Evolutionary conservation across 2,888 invertebrate species (phyloP).

Genomic region (Noctua janthina): DNA sequence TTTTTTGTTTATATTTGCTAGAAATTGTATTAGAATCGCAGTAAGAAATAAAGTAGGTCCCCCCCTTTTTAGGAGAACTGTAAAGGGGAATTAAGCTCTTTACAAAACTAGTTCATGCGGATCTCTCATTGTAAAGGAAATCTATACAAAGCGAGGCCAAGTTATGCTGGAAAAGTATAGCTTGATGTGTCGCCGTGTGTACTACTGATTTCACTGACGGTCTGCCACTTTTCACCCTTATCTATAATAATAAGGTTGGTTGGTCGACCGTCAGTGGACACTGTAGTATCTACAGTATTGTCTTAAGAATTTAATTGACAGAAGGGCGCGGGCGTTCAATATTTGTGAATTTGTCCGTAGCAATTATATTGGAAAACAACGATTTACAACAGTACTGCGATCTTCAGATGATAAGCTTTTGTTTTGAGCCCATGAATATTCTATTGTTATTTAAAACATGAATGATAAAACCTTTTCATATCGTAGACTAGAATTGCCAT

Average conservation of each 20-base stretch:
- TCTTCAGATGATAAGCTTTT: not conserved
- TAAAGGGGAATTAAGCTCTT: not conserved
- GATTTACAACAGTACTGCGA: not conserved
- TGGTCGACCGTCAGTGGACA: too few relatives aligned
- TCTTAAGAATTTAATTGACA: not conserved
- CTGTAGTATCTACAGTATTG: too few relatives aligned
- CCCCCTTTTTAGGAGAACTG: not conserved
- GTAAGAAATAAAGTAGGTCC: too few relatives aligned
- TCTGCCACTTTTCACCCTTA: too few relatives aligned
- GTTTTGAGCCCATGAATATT: not conserved
- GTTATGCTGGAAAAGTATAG: too few relatives aligned
- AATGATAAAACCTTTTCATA: slow-evolving; percentile 7
- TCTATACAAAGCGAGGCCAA: too few relatives aligned
- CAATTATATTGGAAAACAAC: not conserved
- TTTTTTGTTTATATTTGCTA: not conserved
- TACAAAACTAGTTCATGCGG: too few relatives aligned
- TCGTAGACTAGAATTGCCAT: not conserved
- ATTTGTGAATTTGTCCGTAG: not conserved
- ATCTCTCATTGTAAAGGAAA: too few relatives aligned
- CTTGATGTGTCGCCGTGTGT: too few relatives aligned
- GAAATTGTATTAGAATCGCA: not conserved
- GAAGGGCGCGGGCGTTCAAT: not conserved
- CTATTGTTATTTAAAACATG: not conserved
- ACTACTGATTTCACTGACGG: too few relatives aligned
- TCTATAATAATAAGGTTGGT: too few relatives aligned